phyloP scores from a whole-genome alignment of 2,797 vertebrate species.

The Notolepis coatsorum region DNA sequence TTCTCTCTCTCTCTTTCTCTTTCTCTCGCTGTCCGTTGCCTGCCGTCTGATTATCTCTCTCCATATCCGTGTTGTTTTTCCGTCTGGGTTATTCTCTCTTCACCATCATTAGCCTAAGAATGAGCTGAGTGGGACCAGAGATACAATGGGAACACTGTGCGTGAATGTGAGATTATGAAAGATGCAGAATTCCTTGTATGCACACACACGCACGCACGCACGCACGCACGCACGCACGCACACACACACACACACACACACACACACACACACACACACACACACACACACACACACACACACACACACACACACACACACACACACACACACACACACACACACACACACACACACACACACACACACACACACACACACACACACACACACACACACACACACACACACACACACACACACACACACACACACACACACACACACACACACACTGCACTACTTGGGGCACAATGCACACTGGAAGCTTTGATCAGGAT shows the following conservation, averaged over 20 bases:
- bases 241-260: too few relatives aligned
- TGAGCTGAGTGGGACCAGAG: background rate
- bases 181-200: constrained; percentile 1
- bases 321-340: background rate
- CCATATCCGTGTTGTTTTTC: too few relatives aligned
- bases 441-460: background rate
- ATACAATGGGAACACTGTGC: background rate
- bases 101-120: background rate
- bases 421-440: background rate
- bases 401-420: background rate
- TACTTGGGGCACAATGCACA: constrained; percentile 27
- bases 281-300: background rate
- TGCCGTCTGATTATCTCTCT: too few relatives aligned
- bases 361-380: background rate
- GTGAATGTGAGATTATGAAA: constrained; percentile 14
- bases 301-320: background rate
- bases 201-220: background rate
- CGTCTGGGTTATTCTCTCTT: too few relatives aligned
- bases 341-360: background rate
- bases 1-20: background rate
- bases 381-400: background rate
- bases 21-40: background rate
- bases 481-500: constrained; percentile 17
- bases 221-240: too few relatives aligned
- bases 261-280: background rate